These are phyloP conservation scores for Rapana venosa DNA, from an alignment of 2,888 invertebrate species.

Conservation along the genomic window DNA sequence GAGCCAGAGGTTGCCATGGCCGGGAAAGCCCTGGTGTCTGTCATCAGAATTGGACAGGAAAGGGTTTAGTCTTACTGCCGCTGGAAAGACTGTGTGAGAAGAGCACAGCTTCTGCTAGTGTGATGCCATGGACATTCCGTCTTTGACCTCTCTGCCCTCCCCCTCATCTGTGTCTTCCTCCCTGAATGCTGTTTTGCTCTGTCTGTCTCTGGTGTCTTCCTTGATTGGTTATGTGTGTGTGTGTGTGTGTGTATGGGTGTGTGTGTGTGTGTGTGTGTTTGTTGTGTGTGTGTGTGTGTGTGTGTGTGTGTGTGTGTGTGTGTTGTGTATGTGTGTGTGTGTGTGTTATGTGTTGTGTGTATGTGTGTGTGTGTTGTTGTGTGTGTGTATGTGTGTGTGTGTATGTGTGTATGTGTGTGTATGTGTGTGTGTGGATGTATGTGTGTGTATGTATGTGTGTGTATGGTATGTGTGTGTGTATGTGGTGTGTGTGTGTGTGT, in stretches of 20 bases:
- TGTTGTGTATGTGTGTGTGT: conserved; percentile 11
- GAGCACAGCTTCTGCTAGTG: too few relatives aligned
- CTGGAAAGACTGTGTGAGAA: too few relatives aligned
- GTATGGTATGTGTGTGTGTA: too few relatives aligned
- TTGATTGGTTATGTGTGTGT: neutral
- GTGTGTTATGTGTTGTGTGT: neutral
- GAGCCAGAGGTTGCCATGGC: too few relatives aligned
- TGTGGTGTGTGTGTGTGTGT: too few relatives aligned
- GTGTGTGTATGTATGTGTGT: too few relatives aligned
- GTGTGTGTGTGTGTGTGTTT: neutral
- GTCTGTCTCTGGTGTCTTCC: neutral
- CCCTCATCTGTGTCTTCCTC: neutral
- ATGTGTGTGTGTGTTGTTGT: neutral
- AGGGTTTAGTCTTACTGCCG: too few relatives aligned
- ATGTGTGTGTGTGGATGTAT: neutral
- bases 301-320: conserved; percentile 6
- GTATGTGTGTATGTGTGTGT: neutral
- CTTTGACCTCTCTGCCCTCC: too few relatives aligned
- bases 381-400: neutral
- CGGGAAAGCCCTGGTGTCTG: too few relatives aligned
- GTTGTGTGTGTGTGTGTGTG: neutral
- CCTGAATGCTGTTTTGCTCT: neutral
- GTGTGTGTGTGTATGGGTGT: neutral
- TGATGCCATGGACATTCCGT: too few relatives aligned
- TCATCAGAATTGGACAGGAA: too few relatives aligned